Conservation (phyloP, 1,140 invertebrate species). For the Monochamus saltuarius region DNA sequence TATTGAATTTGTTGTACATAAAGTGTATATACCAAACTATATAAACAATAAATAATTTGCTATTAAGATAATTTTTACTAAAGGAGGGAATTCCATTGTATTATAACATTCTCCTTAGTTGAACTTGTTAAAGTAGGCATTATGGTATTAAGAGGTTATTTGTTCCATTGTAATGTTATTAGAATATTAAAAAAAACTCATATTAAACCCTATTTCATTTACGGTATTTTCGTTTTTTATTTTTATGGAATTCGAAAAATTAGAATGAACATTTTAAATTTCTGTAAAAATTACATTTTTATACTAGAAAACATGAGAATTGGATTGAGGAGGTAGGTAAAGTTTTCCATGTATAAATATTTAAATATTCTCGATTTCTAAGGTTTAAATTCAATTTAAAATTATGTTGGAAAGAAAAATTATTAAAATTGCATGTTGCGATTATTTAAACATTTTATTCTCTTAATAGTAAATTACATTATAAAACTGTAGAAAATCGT, state of each 20-base stretch:
- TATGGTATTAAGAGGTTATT: not conserved
- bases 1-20: constrained; percentile 17
- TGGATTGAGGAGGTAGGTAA: too few species aligned
- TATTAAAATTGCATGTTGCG: too few species aligned
- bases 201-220: too few species aligned
- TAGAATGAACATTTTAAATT: too few species aligned
- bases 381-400: not conserved
- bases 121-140: not conserved
- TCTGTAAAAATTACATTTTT: too few species aligned
- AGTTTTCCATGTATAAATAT: too few species aligned
- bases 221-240: too few species aligned
- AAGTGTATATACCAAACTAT: constrained; percentile 14
- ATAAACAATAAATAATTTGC: constrained; percentile 13
- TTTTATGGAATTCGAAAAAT: too few species aligned
- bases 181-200: not conserved
- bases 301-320: too few species aligned
- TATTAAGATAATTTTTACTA: constrained; percentile 12
- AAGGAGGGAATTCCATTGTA: constrained; percentile 14
- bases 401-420: too few species aligned
- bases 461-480: not conserved
- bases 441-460: too few species aligned
- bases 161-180: not conserved
- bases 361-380: not conserved
- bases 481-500: constrained; percentile 3
- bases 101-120: constrained; percentile 8